phyloP scores from a whole-genome alignment of 2,797 vertebrate genomes.

The Neopelma chrysocephalum region DNA sequence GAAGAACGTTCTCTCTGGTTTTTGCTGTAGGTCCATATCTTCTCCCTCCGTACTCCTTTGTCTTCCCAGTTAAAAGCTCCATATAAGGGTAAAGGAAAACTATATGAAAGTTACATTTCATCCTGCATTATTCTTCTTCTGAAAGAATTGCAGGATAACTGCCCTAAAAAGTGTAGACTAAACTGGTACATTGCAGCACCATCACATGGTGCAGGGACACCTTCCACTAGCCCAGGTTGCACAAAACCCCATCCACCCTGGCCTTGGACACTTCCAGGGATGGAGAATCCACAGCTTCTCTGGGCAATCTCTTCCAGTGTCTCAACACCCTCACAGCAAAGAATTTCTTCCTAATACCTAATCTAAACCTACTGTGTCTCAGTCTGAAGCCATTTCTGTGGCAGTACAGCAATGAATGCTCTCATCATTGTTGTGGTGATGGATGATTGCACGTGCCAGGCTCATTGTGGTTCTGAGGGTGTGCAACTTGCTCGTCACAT shows the following conservation, averaged over 20 bases:
- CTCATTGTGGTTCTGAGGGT: not conserved
- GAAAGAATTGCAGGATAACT: not conserved
- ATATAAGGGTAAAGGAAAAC: not conserved
- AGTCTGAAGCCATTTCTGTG: not conserved
- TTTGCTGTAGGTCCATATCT: not conserved
- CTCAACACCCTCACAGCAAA: not conserved
- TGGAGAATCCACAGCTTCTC: not conserved
- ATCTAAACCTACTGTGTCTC: not conserved
- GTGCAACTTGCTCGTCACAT: not conserved
- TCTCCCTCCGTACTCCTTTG: not conserved
- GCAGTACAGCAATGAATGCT: not conserved
- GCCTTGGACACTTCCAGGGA: not conserved
- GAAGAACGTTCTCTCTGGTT: not conserved
- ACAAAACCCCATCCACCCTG: not conserved
- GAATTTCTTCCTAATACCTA: not conserved
- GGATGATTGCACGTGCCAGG: not conserved
- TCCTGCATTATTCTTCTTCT: not conserved
- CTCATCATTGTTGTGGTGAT: not conserved
- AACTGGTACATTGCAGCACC: not conserved
- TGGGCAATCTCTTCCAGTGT: not conserved
- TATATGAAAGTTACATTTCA: not conserved
- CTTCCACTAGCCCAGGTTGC: not conserved
- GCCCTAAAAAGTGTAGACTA: not conserved
- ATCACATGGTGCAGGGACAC: not conserved
- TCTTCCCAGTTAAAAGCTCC: not conserved